Percentiles rank a stretch among this genome's conserved stretches.
Conservation (phyloP, 2,888 invertebrate species). For the Biston stratarius region DNA sequence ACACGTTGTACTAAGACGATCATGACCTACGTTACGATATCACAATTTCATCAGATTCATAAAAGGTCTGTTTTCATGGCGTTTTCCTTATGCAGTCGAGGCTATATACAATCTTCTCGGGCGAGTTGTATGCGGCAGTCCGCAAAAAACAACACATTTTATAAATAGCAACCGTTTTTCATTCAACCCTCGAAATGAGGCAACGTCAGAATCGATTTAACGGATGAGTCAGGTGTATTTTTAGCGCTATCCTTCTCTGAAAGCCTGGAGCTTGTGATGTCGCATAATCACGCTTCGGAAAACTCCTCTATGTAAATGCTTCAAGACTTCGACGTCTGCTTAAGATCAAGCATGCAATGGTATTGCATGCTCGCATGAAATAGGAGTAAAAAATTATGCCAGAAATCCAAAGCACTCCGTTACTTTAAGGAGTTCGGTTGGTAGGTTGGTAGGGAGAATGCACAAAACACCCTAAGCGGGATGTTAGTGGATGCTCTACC, state of each 20-base stretch:
- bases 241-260: conserved; percentile 45
- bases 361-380: too few species aligned
- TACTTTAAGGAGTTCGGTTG: too few species aligned
- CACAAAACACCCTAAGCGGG: too few species aligned
- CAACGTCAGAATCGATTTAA: conserved; percentile 57
- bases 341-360: too few species aligned
- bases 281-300: conserved; percentile 12
- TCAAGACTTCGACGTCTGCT: not conserved
- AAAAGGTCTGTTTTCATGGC: conserved; percentile 34
- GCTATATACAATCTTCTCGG: conserved; percentile 27
- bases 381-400: too few species aligned
- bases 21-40: conserved; percentile 47
- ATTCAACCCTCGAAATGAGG: conserved; percentile 63
- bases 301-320: not conserved
- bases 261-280: conserved; percentile 20
- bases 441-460: too few species aligned
- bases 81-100: conserved; percentile 41
- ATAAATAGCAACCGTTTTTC: conserved; percentile 56
- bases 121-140: conserved; percentile 30
- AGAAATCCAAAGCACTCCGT: too few species aligned
- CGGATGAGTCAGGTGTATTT: conserved; percentile 63
- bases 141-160: conserved; percentile 41
- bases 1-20: conserved; percentile 12
- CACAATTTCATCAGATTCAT: conserved; percentile 36
- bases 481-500: too few species aligned